Evolutionary conservation across 2,888 invertebrate genomes (phyloP), one percentile per base, ranked within the genome.

Genomic region (Bembecia ichneumoniformis): DNA sequence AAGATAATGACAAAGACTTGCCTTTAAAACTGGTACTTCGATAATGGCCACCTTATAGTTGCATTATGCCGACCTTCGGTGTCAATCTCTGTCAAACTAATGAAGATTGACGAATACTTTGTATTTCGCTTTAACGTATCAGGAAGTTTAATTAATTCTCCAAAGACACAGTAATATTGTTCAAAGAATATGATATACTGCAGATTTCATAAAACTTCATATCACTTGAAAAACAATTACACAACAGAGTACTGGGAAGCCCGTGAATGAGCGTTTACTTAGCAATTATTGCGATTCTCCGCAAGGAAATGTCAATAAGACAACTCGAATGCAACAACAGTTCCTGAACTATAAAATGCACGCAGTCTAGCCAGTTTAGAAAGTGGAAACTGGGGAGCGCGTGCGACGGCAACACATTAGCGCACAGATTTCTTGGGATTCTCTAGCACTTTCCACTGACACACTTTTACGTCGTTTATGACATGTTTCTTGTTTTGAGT

Each of bases 361-460:
- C 60, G 59, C 64, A 57, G 69, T 66, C 66, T 69, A 71, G 78
- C 77, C 68, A 70, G 81, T 83, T 86, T 86, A 87, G 87, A 87
- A 87, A 87, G 87, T 83, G 82, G 83, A 82, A 77, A 77, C 73
- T 68, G 74, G 68, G 76, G 74, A 66, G 72, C 71, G 72, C 64
- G 66, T 60, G 71, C 67, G 60, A 55, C 60, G 67, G 64, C 74
- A 64, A 61, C 60, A 74, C 75, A 72, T 77, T 78, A 74, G 76
- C 77, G 74, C 71, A 71, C 71, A 74, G 78, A 84, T 86, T 86
- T 87, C 86, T 78, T 81, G 81, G 82, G 86, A 87, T 73, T 83
- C 80, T 83, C 83, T 79, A 77, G 83, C 82, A 79, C 83, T 87
- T 86, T 87, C 83, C 86, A 83, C 77, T 83, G 82, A 78, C 86